Base-by-base conservation (phyloP, 1,140 invertebrate species). In the Hyles vespertilio region DNA sequence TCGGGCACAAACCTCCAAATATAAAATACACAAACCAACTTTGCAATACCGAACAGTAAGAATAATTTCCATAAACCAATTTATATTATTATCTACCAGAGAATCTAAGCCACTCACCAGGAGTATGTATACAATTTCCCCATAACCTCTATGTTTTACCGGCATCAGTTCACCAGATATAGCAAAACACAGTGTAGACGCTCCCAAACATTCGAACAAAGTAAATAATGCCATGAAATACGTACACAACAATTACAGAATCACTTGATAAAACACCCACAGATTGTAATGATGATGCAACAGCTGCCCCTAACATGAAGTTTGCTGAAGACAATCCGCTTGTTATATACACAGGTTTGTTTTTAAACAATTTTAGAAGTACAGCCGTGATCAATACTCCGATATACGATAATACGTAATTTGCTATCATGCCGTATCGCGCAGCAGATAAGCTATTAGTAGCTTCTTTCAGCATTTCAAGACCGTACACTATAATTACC, bases 111-210 rank as follows among this genome's bases (percentile, higher is more conserved):
- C 7, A 11, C 56, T 51, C 3, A 32, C 55, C n/a, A 46, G 34
- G 4, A 63, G 32, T 3, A 63, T 43, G 51, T 56, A 63, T 12
- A 59, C 12, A 34, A 47, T 43, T 0, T 57, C 61, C 0, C 56
- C 56, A 8, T 56, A 6, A 3, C 61, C 57, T 51, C 61, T 58
- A 49, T 59, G 44, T 32, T 63, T 63, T 0, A 63, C 56, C 1
- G 61, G 61, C 56, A 63, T 59, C 40, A 63, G 22, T 40, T 59
- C 61, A 6, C 40, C 49, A n/a, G 61, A n/a, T 32, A 59, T 46
- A 40, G 36, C 33, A 43, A 56, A 59, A 0, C 33, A 11, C 10
- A 58, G 36, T 11, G 56, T 32, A 22, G 12, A 43, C 3, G 48
- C 8, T 1, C 61, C 61, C 34, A 63, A 55, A 32, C 47, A 56